Conservation (phyloP, 1,140 invertebrate species). For the Drosophila murphyi region DNA sequence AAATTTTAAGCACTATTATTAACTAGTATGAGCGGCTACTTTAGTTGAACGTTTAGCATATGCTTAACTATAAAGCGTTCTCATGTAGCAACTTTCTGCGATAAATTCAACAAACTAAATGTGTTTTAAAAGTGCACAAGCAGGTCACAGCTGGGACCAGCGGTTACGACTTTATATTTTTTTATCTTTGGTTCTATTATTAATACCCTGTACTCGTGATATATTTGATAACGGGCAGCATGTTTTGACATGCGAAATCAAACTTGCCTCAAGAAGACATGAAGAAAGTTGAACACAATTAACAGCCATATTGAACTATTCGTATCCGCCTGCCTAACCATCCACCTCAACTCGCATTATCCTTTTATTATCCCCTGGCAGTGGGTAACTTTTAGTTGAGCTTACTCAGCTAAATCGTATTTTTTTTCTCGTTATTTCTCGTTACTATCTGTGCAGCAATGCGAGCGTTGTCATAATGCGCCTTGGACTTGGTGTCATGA, state of each 20-base stretch:
- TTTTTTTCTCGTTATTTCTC: constrained; percentile 4
- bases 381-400: neutral
- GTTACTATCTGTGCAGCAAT: constrained; percentile 29
- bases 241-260: no score
- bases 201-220: constrained; percentile 10
- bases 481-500: constrained; percentile 52
- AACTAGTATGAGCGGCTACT: neutral
- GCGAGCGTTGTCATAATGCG: constrained; percentile 70
- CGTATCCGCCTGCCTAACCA: neutral
- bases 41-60: neutral
- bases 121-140: constrained; percentile 39
- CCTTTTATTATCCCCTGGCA: neutral
- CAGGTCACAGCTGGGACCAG: constrained; percentile 53
- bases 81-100: constrained; percentile 4
- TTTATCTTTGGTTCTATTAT: neutral
- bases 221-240: neutral
- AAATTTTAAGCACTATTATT: constrained; percentile 3
- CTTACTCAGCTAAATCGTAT: neutral
- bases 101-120: constrained; percentile 16
- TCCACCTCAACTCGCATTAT: no score
- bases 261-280: neutral
- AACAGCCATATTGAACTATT: no score
- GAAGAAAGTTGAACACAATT: neutral
- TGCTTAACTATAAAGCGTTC: neutral
- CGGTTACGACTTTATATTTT: constrained; percentile 37